Evolutionary conservation across 1,140 invertebrate genomes (phyloP).

Genomic region (Rhyacophila brunnea): DNA sequence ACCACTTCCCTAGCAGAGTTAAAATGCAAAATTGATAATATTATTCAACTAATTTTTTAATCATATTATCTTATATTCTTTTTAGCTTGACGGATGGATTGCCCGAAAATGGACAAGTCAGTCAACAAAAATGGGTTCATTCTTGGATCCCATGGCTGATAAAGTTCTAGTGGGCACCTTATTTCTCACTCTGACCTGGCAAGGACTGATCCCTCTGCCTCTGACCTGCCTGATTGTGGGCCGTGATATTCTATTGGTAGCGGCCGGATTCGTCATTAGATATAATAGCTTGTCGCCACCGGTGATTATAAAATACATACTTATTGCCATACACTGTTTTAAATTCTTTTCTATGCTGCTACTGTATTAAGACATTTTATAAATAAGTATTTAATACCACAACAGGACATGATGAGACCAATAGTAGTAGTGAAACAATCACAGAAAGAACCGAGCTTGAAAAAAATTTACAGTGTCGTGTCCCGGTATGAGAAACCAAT

Average conservation of each 20-base stretch:
- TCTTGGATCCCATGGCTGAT: constrained; percentile 97
- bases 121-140: constrained; percentile 88
- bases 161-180: constrained; percentile 90
- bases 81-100: constrained; percentile 92
- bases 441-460: no score
- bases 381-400: no score
- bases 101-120: constrained; percentile 89
- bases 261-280: constrained; percentile 82
- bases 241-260: constrained; percentile 80
- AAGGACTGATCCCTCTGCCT: constrained; percentile 79
- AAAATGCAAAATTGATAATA: no score
- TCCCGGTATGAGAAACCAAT: no score
- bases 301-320: constrained; percentile 67
- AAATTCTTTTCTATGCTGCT: no score
- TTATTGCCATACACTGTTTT: no score
- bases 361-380: no score
- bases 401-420: no score
- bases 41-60: no score
- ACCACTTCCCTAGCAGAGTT: no score
- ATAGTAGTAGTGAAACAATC: no score
- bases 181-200: constrained; percentile 83
- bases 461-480: no score
- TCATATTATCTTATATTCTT: constrained; percentile 45
- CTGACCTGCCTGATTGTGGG: constrained; percentile 82
- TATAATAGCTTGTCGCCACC: constrained; percentile 87